These are phyloP conservation scores for Drosophila mimica DNA, from an alignment of 2,888 invertebrate genomes.

Conservation along the genomic window DNA sequence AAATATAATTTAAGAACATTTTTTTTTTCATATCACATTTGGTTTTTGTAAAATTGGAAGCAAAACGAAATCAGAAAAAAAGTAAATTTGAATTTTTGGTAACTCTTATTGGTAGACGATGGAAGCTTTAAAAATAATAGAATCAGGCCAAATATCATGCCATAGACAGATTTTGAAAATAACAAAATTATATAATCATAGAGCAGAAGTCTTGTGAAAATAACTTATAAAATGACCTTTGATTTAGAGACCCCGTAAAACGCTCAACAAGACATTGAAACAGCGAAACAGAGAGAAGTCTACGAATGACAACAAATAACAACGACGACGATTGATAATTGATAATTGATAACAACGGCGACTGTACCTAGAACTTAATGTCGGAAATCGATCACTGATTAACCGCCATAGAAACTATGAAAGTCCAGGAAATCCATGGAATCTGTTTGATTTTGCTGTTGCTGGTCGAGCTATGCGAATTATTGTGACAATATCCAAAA, in stretches of 20 bases:
- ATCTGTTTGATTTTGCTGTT: slow-evolving; percentile 83
- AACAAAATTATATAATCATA: slow-evolving; percentile 17
- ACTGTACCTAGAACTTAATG: slow-evolving; percentile 55
- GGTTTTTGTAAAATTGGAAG: neutral
- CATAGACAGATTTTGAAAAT: slow-evolving; percentile 20
- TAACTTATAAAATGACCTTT: slow-evolving; percentile 25
- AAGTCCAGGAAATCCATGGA: slow-evolving; percentile 84
- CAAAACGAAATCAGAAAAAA: neutral
- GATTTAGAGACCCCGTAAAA: slow-evolving; percentile 30
- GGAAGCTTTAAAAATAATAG: slow-evolving; percentile 8
- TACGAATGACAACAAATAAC: slow-evolving; percentile 58
- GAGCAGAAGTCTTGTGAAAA: slow-evolving; percentile 16
- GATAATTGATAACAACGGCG: slow-evolving; percentile 56
- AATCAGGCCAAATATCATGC: slow-evolving; percentile 32
- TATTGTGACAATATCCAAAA: slow-evolving; percentile 28
- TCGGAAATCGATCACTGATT: slow-evolving; percentile 25
- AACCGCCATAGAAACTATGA: slow-evolving; percentile 83
- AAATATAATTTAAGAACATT: slow-evolving; percentile 2
- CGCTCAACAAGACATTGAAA: slow-evolving; percentile 46
- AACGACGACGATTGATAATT: slow-evolving; percentile 59
- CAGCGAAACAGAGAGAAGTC: slow-evolving; percentile 41
- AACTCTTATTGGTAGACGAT: neutral
- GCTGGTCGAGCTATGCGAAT: slow-evolving; percentile 79
- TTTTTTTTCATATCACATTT: neutral
- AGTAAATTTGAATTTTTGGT: neutral